phyloP scores from a whole-genome alignment of 2,797 vertebrate genomes.

The Mallotus villosus region DNA sequence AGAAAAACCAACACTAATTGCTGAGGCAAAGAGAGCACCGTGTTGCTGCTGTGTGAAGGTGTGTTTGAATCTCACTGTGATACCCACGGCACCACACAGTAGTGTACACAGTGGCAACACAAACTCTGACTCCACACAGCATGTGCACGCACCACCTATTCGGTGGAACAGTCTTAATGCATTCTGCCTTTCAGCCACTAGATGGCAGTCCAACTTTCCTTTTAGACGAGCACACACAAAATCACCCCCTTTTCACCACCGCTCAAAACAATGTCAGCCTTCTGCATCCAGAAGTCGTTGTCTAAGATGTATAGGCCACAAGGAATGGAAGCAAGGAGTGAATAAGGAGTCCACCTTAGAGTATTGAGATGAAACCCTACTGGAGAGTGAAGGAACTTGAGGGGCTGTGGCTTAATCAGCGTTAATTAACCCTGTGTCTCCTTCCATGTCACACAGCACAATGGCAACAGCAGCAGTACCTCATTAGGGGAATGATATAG shows the following conservation, averaged over 20 bases:
- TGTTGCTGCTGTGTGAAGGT: background rate
- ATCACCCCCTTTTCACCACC: slow-evolving; percentile 2
- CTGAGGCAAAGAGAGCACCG: background rate
- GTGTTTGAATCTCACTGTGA: background rate
- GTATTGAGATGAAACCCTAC: slow-evolving; percentile 51
- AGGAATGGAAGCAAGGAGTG: slow-evolving; percentile 21
- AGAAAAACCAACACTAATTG: slow-evolving; percentile 16
- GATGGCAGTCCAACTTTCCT: slow-evolving; percentile 61
- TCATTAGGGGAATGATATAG: slow-evolving; percentile 68
- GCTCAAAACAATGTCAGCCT: no score
- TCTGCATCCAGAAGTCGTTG: no score
- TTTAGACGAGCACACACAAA: slow-evolving; percentile 7
- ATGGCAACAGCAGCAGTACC: slow-evolving; percentile 69
- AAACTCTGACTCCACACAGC: no score
- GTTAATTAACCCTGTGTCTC: slow-evolving; percentile 71
- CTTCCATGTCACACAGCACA: slow-evolving; percentile 70
- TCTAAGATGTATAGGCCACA: no score
- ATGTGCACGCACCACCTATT: no score
- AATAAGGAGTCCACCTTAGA: slow-evolving; percentile 48
- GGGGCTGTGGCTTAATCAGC: slow-evolving; percentile 57
- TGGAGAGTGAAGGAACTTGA: slow-evolving; percentile 58
- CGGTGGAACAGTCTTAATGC: background rate
- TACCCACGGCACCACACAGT: background rate
- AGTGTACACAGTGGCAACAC: background rate
- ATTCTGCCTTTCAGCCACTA: slow-evolving; percentile 35